Evolutionary conservation across 1,140 invertebrate species (phyloP).

Genomic region (Aphis craccivora): DNA sequence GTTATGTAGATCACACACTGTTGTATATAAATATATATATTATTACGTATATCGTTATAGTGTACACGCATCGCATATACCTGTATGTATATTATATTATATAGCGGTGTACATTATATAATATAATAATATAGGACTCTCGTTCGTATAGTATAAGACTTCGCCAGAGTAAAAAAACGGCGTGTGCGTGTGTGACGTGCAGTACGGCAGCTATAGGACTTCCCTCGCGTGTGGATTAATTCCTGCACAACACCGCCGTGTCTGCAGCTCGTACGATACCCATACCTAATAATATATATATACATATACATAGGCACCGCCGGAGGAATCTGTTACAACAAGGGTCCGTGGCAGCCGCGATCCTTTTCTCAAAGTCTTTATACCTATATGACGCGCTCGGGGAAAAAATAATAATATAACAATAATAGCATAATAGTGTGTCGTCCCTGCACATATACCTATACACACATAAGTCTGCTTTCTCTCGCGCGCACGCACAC

Average conservation of each 20-base stretch:
- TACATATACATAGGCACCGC: not conserved
- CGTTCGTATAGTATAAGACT: not conserved
- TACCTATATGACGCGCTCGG: not conserved
- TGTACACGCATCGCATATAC: not conserved
- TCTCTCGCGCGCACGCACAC: not conserved
- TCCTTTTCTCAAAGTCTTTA: conserved; percentile 1
- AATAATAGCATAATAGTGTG: not conserved
- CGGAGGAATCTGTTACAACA: conserved; percentile 1
- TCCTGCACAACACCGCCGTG: not conserved
- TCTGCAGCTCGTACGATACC: not conserved
- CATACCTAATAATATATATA: not conserved
- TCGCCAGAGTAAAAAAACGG: not conserved
- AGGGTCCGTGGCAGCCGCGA: not conserved
- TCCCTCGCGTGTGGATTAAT: not conserved
- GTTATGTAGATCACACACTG: too few species aligned
- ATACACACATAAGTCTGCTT: not conserved
- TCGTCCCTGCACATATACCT: not conserved
- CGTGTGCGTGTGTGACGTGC: not conserved
- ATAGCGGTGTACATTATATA: not conserved
- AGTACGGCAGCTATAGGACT: not conserved
- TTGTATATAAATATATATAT: too few species aligned
- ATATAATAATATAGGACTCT: not conserved
- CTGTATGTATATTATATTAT: too few species aligned
- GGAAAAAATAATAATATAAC: conserved; percentile 14
- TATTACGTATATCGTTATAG: not conserved